phyloP scores from a whole-genome alignment of 2,888 invertebrate species.

The Chrysolina oricalcia region DNA sequence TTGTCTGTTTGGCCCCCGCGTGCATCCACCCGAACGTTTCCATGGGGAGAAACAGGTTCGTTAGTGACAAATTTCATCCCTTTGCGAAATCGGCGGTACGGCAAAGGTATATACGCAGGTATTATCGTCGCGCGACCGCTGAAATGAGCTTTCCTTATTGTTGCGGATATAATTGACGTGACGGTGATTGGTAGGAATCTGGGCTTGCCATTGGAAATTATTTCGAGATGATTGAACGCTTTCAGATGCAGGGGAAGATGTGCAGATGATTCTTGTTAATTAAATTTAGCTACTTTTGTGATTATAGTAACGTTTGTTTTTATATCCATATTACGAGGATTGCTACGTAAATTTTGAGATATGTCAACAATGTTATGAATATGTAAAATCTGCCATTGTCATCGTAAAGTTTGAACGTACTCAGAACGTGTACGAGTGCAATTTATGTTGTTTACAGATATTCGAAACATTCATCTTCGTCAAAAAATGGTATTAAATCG shows the following conservation, averaged over 20 bases:
- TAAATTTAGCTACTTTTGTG: too few species aligned
- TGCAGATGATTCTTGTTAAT: not conserved
- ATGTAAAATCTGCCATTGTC: too few species aligned
- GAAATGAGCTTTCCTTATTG: slow-evolving; percentile 49
- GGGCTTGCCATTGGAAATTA: not conserved
- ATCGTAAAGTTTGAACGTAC: too few species aligned
- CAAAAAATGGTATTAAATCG: too few species aligned
- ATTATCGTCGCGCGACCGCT: slow-evolving; percentile 44
- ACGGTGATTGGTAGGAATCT: slow-evolving; percentile 46
- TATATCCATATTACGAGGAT: too few species aligned
- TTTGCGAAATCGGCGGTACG: slow-evolving; percentile 32
- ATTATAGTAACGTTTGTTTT: too few species aligned
- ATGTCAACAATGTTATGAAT: too few species aligned
- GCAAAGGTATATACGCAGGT: slow-evolving; percentile 39
- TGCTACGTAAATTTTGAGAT: too few species aligned
- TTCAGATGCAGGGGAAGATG: not conserved
- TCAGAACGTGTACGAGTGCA: too few species aligned
- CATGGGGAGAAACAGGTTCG: slow-evolving; percentile 44
- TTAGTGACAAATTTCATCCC: slow-evolving; percentile 46
- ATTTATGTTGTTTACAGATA: too few species aligned
- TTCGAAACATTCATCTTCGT: too few species aligned
- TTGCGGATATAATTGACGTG: slow-evolving; percentile 51
- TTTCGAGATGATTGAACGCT: not conserved
- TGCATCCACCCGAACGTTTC: slow-evolving; percentile 43
- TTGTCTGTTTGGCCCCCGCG: slow-evolving; percentile 43